phyloP scores from a whole-genome alignment of 2,888 invertebrate species.

The Zaprionus lineosus region DNA sequence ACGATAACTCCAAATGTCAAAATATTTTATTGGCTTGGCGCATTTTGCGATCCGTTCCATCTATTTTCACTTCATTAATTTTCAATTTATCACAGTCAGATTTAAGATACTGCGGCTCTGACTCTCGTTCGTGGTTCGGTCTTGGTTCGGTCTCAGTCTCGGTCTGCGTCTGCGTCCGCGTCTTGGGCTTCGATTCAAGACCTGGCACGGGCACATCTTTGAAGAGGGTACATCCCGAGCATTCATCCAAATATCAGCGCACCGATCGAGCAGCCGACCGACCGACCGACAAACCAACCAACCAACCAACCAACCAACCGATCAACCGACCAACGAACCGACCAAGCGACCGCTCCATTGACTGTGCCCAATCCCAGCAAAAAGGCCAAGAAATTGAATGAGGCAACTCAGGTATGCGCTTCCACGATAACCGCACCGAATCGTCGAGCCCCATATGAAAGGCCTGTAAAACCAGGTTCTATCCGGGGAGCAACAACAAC shows the following conservation, averaged over 20 bases:
- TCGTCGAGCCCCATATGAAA: constrained; percentile 40
- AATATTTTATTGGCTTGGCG: constrained; percentile 82
- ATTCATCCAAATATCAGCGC: constrained; percentile 50
- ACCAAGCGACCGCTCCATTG: constrained; percentile 50
- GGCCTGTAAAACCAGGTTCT: not conserved
- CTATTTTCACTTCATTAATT: constrained; percentile 83
- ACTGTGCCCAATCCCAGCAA: constrained; percentile 34
- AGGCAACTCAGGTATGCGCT: constrained; percentile 72
- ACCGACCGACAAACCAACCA: too few relatives aligned
- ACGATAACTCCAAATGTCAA: constrained; percentile 82
- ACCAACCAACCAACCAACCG: too few relatives aligned
- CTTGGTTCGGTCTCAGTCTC: constrained; percentile 4
- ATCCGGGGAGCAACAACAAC: not conserved
- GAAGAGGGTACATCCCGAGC: constrained; percentile 64
- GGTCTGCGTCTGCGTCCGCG: constrained; percentile 2
- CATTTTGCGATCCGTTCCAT: constrained; percentile 83
- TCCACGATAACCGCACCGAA: constrained; percentile 69
- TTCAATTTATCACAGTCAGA: constrained; percentile 82
- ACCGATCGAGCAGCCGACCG: too few relatives aligned
- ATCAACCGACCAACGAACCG: too few relatives aligned
- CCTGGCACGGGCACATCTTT: constrained; percentile 49
- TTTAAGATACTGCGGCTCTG: constrained; percentile 72
- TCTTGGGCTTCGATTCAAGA: not conserved
- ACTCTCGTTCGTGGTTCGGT: too few relatives aligned
- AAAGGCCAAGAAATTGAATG: constrained; percentile 51